Evolutionary conservation across 1,140 invertebrate species (phyloP), one percentile per base, ranked within the genome.

Genomic region (Drosophila busckii): DNA sequence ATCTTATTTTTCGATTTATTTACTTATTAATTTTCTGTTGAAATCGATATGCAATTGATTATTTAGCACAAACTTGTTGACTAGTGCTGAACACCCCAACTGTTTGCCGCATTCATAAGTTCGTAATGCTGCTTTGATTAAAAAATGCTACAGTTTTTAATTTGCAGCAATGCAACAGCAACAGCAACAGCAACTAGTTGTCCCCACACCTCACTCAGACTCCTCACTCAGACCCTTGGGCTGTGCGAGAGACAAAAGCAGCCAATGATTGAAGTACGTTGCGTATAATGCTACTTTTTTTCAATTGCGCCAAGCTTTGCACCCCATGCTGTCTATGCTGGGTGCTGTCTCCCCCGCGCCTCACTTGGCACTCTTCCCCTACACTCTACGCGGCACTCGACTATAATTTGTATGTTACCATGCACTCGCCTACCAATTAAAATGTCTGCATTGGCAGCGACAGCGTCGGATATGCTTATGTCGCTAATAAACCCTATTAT

Each of bases 401-500:
- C 59, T 80, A 75, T 80, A 80, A 82, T 80, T 82, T 83, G 83
- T 76, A 75, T 82, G 75, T 83, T 83, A 75, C 76, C 76, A 73
- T 70, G 76, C 70, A 75, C 70, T 82, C 76, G 76, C 75, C 75
- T 76, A 82, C 75, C 75, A 82, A 83, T 82, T 82, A 82, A 82
- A 82, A 82, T 82, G 75, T 82, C 76, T 82, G 70, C 75, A 63
- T 48, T 46, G 63, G 29, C 37, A 48, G 31, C 32, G 59, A 42
- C 68, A 73, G 59, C 59, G 69, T 60, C 75, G 75, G 75, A 82
- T 82, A 76, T 82, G 76, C 75, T 82, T 82, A 82, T 82, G 75
- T 82, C 75, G 75, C 75, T 82, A 82, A 82, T 82, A 82, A 82
- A 82, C 75, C 75, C 56, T 82, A 82, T 82, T 82, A 82, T 82